These are phyloP conservation scores for Synanthedon myopaeformis DNA, from an alignment of 2,888 invertebrate species.

Conservation along the genomic window DNA sequence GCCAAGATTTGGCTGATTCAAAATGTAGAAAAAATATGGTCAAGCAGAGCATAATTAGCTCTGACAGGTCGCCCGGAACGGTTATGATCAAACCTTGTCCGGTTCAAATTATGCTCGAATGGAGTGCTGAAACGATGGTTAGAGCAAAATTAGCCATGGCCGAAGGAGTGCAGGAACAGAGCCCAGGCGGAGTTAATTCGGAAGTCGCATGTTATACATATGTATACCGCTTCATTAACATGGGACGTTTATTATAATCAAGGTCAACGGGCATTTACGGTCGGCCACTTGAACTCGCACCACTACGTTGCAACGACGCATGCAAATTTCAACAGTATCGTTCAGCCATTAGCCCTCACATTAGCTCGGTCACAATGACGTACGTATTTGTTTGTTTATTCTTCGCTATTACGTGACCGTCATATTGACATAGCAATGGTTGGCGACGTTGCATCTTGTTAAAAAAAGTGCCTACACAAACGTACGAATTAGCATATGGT, in stretches of 20 bases:
- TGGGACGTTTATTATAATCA: constrained; percentile 9
- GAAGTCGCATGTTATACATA: constrained; percentile 20
- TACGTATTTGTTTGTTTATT: background rate
- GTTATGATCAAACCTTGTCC: no score
- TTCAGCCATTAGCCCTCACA: background rate
- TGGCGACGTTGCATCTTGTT: constrained; percentile 5
- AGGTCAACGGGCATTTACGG: constrained; percentile 1
- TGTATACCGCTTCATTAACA: constrained; percentile 34
- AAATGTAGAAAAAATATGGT: no score
- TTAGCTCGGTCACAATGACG: background rate
- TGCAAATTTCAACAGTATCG: background rate
- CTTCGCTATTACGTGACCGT: constrained; percentile 11
- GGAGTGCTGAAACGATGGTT: no score
- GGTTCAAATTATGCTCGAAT: no score
- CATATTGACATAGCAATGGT: constrained; percentile 9
- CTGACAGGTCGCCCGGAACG: no score
- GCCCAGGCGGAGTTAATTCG: constrained; percentile 26
- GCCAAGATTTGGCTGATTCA: no score
- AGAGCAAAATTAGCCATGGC: no score
- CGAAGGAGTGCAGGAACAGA: no score
- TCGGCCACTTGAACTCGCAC: background rate
- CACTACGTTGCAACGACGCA: background rate
- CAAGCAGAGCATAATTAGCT: no score
- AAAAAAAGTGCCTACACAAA: constrained; percentile 6
- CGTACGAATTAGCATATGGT: background rate